phyloP scores from a whole-genome alignment of 2,888 invertebrate species.

The Dione vanillae region DNA sequence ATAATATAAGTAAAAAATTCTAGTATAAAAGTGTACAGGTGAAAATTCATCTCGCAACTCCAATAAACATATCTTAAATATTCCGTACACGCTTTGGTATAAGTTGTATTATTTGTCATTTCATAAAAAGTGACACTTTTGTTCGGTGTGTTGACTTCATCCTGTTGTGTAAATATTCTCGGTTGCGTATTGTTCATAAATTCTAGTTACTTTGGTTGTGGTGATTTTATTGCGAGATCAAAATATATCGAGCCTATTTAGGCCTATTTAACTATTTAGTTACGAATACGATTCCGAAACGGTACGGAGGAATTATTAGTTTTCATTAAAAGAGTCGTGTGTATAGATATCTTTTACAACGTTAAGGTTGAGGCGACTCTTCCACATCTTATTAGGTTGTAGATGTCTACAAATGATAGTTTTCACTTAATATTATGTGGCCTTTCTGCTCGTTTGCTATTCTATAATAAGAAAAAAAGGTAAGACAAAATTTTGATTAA shows the following conservation, averaged over 20 bases:
- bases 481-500: no score
- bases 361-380: no score
- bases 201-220: neutral
- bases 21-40: neutral
- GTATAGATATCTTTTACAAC: no score
- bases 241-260: no score
- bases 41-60: conserved; percentile 22
- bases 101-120: conserved; percentile 32
- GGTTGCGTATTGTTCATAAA: conserved; percentile 4
- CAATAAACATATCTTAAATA: neutral
- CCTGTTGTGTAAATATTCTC: conserved; percentile 3
- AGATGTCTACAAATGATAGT: no score
- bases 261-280: no score
- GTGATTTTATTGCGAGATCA: no score
- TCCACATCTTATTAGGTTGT: no score
- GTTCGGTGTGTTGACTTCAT: conserved; percentile 25
- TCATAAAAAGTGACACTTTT: conserved; percentile 29
- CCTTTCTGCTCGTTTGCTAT: no score
- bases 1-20: neutral
- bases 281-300: neutral
- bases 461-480: no score
- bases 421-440: no score
- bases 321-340: no score
- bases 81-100: conserved; percentile 5
- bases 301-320: neutral